These are phyloP conservation scores for Lutjanus erythropterus DNA, from an alignment of 2,113 vertebrate species.

Conservation along the genomic window DNA sequence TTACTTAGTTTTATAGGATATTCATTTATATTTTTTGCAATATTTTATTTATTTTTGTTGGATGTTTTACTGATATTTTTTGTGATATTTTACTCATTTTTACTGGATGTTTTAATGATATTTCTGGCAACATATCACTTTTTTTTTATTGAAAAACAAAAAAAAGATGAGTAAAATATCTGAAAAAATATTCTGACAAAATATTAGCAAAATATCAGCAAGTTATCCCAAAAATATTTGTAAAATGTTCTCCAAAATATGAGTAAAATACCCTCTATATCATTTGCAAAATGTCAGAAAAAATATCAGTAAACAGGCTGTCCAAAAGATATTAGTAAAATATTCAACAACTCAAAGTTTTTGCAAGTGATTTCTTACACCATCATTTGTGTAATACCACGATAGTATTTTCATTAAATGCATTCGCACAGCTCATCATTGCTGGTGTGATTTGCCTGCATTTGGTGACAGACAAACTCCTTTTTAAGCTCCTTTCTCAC, in stretches of 20 bases:
- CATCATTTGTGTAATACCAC: background rate
- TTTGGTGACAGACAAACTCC: constrained; percentile 23
- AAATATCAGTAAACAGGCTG: too few species aligned
- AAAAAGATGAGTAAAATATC: too few species aligned
- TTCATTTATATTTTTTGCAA: too few species aligned
- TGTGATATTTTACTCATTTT: too few species aligned
- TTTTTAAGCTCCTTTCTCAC: constrained; percentile 25
- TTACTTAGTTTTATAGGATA: too few species aligned
- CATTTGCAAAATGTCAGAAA: background rate
- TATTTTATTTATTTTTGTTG: too few species aligned
- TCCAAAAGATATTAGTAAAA: too few species aligned
- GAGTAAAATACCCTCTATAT: too few species aligned
- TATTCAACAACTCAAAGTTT: background rate
- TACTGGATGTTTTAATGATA: too few species aligned
- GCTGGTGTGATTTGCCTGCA: background rate
- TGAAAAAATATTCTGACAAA: background rate
- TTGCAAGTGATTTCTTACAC: background rate
- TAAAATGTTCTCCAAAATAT: background rate
- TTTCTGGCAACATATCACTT: too few species aligned
- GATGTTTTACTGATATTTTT: too few species aligned
- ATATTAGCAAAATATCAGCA: background rate
- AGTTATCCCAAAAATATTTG: background rate
- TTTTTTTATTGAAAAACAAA: too few species aligned
- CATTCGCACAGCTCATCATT: background rate
- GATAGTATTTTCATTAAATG: background rate